A percentile compares a stretch with the other conserved stretches of the same genome.
These are phyloP conservation scores for Chiroxiphia lanceolata DNA, from an alignment of 2,797 vertebrate species.

Conservation along the genomic window DNA sequence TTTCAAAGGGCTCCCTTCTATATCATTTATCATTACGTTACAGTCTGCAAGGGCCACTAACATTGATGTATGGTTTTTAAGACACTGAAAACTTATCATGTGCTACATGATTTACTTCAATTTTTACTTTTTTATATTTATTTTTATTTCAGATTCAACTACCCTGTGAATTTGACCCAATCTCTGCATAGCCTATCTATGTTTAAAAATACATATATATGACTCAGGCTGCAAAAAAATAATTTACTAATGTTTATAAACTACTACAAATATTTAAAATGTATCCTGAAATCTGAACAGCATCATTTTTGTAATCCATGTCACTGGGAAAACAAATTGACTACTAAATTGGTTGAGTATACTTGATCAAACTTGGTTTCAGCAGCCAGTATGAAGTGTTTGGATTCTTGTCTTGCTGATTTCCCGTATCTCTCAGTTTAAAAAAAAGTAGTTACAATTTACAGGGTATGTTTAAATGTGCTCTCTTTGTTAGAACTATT, in stretches of 20 bases:
- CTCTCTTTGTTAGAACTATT: background rate
- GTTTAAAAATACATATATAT: background rate
- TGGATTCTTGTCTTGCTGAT: background rate
- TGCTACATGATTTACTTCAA: background rate
- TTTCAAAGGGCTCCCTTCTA: background rate
- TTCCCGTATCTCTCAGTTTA: background rate
- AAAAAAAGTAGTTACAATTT: background rate
- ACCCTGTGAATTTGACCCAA: background rate
- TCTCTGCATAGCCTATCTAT: fast-evolving
- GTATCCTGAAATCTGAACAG: background rate
- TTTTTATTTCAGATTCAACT: background rate
- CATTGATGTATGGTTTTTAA: background rate
- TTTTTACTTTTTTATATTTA: background rate
- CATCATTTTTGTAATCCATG: background rate
- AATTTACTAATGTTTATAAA: background rate
- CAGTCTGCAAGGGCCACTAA: background rate
- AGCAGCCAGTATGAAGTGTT: background rate
- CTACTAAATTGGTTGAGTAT: background rate
- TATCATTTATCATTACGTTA: background rate
- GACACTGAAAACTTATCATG: background rate
- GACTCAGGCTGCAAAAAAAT: background rate
- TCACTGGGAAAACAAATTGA: background rate
- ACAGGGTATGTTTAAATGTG: background rate
- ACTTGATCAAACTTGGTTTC: background rate
- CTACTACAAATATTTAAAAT: background rate